Percentiles rank a stretch among this genome's conserved stretches.
phyloP scores from a whole-genome alignment of 1,140 invertebrate species.

The Zaprionus camerounensis region DNA sequence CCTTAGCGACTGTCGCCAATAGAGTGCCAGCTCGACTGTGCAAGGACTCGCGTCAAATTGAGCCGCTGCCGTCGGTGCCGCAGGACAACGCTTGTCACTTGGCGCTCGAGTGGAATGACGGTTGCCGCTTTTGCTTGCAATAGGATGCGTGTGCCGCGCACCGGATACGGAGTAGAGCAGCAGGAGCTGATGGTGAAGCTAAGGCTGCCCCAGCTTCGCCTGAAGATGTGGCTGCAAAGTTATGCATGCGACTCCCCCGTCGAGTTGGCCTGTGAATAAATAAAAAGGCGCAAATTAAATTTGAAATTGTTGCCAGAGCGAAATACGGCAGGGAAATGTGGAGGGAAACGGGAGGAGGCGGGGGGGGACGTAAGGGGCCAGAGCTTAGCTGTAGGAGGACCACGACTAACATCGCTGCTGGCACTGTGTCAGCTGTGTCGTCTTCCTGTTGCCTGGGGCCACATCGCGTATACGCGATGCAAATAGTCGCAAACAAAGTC shows the following conservation, averaged over 20 bases:
- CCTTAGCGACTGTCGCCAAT: not conserved
- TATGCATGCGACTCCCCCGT: slow-evolving; percentile 13
- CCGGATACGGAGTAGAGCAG: not conserved
- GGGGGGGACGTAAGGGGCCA: too few relatives aligned
- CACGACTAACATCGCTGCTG: not conserved
- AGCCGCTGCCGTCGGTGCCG: slow-evolving; percentile 19
- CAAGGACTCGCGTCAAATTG: slow-evolving; percentile 41
- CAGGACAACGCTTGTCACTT: slow-evolving; percentile 24
- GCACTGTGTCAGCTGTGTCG: not conserved
- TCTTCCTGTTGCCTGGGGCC: not conserved
- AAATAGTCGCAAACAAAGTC: slow-evolving; percentile 15
- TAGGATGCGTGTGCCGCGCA: slow-evolving; percentile 26
- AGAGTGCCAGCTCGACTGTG: slow-evolving; percentile 7
- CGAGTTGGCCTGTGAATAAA: slow-evolving; percentile 62
- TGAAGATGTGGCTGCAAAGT: slow-evolving; percentile 9
- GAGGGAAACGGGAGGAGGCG: not conserved
- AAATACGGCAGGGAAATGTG: not conserved
- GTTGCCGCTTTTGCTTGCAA: slow-evolving; percentile 30
- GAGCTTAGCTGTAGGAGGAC: not conserved
- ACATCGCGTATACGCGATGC: slow-evolving; percentile 25
- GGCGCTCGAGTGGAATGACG: slow-evolving; percentile 29
- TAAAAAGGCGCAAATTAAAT: slow-evolving; percentile 76
- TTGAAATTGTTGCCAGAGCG: slow-evolving; percentile 52
- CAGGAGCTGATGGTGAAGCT: too few relatives aligned
- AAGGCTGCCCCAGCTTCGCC: not conserved